phyloP scores from a whole-genome alignment of 2,888 invertebrate species.

The Brenthis daphne region DNA sequence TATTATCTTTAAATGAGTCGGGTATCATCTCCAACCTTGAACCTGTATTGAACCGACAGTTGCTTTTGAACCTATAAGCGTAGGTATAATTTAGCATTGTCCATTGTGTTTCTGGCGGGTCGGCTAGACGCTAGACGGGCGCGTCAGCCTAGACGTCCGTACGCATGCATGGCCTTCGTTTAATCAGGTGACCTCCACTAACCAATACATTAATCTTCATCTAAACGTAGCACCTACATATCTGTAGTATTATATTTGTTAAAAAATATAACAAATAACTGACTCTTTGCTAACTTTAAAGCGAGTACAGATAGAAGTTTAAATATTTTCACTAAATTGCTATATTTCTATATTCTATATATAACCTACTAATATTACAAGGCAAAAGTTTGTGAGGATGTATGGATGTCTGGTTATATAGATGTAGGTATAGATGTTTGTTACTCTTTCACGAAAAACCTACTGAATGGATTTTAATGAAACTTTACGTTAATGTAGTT shows the following conservation, averaged over 20 bases:
- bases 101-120: constrained; percentile 52
- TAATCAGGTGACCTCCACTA: constrained; percentile 42
- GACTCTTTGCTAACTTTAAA: too few relatives aligned
- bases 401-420: too few relatives aligned
- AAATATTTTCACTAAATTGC: too few relatives aligned
- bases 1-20: constrained; percentile 28
- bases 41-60: constrained; percentile 56
- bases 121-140: constrained; percentile 39
- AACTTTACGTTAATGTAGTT: too few relatives aligned
- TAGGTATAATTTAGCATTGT: constrained; percentile 57
- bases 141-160: constrained; percentile 41
- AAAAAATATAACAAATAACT: neutral
- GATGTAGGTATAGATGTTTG: too few relatives aligned
- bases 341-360: too few relatives aligned
- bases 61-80: constrained; percentile 57
- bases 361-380: too few relatives aligned
- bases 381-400: too few relatives aligned
- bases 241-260: neutral
- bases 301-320: too few relatives aligned
- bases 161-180: constrained; percentile 43
- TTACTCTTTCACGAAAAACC: too few relatives aligned
- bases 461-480: too few relatives aligned
- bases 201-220: constrained; percentile 44
- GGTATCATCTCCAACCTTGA: constrained; percentile 58
- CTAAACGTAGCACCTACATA: neutral